phyloP scores from a whole-genome alignment of 2,113 vertebrate species.

The Lepisosteus osseus region DNA sequence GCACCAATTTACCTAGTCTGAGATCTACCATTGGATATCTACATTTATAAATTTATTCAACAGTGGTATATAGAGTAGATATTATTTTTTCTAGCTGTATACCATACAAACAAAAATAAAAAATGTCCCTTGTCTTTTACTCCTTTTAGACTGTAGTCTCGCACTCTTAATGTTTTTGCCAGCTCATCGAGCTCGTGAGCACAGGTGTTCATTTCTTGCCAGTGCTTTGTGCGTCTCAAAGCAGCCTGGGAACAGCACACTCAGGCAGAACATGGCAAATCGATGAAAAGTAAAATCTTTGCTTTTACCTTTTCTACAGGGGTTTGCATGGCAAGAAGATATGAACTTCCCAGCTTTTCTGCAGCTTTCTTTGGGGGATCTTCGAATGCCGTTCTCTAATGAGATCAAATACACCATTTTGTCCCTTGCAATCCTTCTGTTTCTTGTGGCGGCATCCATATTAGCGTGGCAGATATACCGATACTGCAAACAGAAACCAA shows the following conservation, averaged over 20 bases:
- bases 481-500: slow-evolving; percentile 38
- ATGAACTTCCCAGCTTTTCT: slow-evolving; percentile 18
- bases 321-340: slow-evolving; percentile 13
- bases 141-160: too few relatives aligned
- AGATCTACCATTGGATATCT: too few relatives aligned
- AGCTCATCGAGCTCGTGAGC: too few relatives aligned
- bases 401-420: slow-evolving; percentile 59
- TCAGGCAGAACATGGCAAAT: slow-evolving; percentile 15
- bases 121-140: background rate
- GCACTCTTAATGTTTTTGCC: too few relatives aligned
- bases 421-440: slow-evolving; percentile 49
- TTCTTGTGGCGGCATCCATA: slow-evolving; percentile 56
- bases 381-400: slow-evolving; percentile 49
- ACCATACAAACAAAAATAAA: background rate
- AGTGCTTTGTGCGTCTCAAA: too few relatives aligned
- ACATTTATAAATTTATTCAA: too few relatives aligned
- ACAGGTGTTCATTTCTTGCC: too few relatives aligned
- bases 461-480: slow-evolving; percentile 62
- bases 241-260: too few relatives aligned
- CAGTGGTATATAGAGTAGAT: too few relatives aligned
- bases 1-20: too few relatives aligned
- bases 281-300: slow-evolving; percentile 22
- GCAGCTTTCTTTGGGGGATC: slow-evolving; percentile 22
- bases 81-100: too few relatives aligned
- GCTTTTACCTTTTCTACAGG: background rate